Evolutionary conservation across 2,888 invertebrate species (phyloP).

Genomic region (Hydrotaea diabolus): DNA sequence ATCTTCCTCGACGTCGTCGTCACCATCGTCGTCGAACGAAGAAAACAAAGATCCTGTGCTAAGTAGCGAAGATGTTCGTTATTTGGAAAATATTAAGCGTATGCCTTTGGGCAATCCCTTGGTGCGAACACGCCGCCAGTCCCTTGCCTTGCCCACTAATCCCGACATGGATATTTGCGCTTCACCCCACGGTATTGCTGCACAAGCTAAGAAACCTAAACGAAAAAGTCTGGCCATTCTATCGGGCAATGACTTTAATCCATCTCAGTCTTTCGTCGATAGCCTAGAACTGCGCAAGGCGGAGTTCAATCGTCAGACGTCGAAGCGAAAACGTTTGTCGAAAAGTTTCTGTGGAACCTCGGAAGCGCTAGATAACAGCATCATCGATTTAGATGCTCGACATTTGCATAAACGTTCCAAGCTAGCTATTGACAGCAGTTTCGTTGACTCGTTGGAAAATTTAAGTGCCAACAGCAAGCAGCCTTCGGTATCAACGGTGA

Average conservation of each 20-base stretch:
- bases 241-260: constrained; percentile 64
- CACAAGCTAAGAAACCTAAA: constrained; percentile 17
- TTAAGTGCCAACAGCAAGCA: constrained; percentile 43
- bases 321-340: constrained; percentile 73
- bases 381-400: constrained; percentile 51
- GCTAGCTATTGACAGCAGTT: constrained; percentile 27
- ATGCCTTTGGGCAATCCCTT: constrained; percentile 72
- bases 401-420: constrained; percentile 58
- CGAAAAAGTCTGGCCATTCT: constrained; percentile 59
- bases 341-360: constrained; percentile 73
- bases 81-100: constrained; percentile 71
- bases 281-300: constrained; percentile 69
- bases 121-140: constrained; percentile 73
- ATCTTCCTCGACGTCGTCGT: constrained; percentile 30
- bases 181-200: not conserved
- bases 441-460: constrained; percentile 40
- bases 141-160: constrained; percentile 68
- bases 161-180: constrained; percentile 54
- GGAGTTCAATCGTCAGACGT: constrained; percentile 36
- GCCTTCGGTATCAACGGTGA: constrained; percentile 16
- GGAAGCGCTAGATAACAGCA: constrained; percentile 48
- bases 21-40: not conserved
- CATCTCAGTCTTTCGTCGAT: constrained; percentile 77
- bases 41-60: not conserved
- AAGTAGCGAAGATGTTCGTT: constrained; percentile 65